Conservation (phyloP, 1,140 invertebrate genomes). For the Eurosta solidaginis region DNA sequence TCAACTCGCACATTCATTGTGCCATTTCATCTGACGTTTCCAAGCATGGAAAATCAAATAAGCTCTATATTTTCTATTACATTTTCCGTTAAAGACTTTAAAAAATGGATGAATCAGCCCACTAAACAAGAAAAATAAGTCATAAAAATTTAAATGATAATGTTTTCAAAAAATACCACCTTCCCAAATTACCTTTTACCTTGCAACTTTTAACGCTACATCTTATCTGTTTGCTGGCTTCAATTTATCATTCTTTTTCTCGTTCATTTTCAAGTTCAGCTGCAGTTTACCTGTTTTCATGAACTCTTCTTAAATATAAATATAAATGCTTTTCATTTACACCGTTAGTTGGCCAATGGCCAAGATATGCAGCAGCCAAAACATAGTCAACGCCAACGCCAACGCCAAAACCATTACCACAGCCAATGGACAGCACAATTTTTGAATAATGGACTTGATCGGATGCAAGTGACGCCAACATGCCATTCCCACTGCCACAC, state of each 20-base stretch:
- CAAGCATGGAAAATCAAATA: no score
- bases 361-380: constrained; percentile 21
- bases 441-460: constrained; percentile 29
- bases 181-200: no score
- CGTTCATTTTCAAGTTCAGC: constrained; percentile 6
- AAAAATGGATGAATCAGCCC: no score
- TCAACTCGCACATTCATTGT: no score
- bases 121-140: no score
- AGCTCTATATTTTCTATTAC: no score
- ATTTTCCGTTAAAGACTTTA: no score
- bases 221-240: not conserved
- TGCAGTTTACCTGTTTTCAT: not conserved
- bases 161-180: no score
- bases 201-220: not conserved
- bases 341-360: constrained; percentile 11
- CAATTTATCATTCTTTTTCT: not conserved
- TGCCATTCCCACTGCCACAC: not conserved
- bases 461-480: constrained; percentile 4
- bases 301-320: not conserved
- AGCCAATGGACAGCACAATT: not conserved
- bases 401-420: constrained; percentile 6
- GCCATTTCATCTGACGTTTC: no score
- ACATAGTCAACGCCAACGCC: not conserved
- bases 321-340: not conserved
- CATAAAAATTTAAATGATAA: no score